phyloP scores from a whole-genome alignment of 2,888 invertebrate species.

The Syritta pipiens region DNA sequence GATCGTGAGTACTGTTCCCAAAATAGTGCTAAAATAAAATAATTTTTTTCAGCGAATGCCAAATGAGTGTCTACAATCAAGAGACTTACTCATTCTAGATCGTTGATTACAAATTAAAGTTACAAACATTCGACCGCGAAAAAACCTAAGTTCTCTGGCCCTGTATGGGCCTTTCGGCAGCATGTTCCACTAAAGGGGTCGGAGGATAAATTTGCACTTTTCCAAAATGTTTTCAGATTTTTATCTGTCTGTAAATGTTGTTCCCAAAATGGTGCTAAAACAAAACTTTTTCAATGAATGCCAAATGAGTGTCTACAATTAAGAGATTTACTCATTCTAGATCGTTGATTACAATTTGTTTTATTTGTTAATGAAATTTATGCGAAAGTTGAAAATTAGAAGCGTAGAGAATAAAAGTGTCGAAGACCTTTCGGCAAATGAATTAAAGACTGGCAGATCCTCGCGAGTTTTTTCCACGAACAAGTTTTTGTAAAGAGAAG shows the following conservation, averaged over 20 bases:
- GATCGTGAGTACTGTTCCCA: slow-evolving; percentile 2
- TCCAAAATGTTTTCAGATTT: slow-evolving; percentile 3
- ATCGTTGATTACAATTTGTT: slow-evolving; percentile 39
- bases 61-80: slow-evolving; percentile 50
- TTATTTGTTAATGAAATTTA: too few species aligned
- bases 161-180: too few species aligned
- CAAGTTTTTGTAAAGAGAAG: too few species aligned
- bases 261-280: slow-evolving; percentile 26
- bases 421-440: too few species aligned
- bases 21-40: slow-evolving; percentile 33
- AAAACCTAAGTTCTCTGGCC: too few species aligned
- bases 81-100: slow-evolving; percentile 51
- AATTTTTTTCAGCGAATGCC: slow-evolving; percentile 36
- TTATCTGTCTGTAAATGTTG: background rate
- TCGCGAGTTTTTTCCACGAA: too few species aligned
- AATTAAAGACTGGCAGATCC: too few species aligned
- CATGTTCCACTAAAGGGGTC: too few species aligned
- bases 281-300: slow-evolving; percentile 29
- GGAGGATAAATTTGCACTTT: too few species aligned
- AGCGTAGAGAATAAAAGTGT: too few species aligned
- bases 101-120: slow-evolving; percentile 37
- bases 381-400: too few species aligned
- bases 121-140: too few species aligned
- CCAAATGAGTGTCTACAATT: slow-evolving; percentile 32
- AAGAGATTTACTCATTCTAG: slow-evolving; percentile 51